Conservation (phyloP, 2,113 vertebrate species). For the Megaceryle torquata region DNA sequence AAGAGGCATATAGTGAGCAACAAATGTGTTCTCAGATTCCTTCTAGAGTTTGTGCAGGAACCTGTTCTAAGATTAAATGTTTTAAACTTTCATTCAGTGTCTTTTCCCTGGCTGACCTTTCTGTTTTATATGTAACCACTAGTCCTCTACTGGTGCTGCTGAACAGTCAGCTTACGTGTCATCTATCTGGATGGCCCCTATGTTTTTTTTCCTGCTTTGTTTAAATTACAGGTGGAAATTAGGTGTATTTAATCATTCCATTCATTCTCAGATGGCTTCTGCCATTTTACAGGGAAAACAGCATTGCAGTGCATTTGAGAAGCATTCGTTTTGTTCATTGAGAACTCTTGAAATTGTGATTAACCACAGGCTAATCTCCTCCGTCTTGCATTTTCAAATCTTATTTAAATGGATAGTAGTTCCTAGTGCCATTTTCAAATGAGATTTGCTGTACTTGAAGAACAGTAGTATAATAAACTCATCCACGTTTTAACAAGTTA, state of each 20-base stretch:
- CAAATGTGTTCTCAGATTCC: background rate
- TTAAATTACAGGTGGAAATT: background rate
- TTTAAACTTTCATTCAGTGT: background rate
- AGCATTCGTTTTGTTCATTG: background rate
- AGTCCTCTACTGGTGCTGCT: background rate
- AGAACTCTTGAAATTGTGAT: background rate
- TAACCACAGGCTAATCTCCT: background rate
- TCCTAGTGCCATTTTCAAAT: background rate
- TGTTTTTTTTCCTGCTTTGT: background rate
- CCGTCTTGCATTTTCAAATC: background rate
- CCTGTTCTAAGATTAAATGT: background rate
- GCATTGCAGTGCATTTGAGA: background rate
- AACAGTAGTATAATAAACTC: background rate
- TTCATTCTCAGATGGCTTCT: background rate
- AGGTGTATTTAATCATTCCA: background rate
- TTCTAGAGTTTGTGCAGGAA: background rate
- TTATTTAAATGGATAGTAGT: background rate
- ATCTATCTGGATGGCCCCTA: background rate
- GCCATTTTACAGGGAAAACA: background rate
- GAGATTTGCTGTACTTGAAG: background rate
- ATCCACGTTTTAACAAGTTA: background rate
- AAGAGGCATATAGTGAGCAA: background rate
- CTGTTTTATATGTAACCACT: background rate
- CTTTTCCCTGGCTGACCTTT: background rate
- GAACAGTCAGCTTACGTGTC: background rate